Base-by-base conservation (phyloP, 2,888 invertebrate species). In the Steromphala cineraria region DNA sequence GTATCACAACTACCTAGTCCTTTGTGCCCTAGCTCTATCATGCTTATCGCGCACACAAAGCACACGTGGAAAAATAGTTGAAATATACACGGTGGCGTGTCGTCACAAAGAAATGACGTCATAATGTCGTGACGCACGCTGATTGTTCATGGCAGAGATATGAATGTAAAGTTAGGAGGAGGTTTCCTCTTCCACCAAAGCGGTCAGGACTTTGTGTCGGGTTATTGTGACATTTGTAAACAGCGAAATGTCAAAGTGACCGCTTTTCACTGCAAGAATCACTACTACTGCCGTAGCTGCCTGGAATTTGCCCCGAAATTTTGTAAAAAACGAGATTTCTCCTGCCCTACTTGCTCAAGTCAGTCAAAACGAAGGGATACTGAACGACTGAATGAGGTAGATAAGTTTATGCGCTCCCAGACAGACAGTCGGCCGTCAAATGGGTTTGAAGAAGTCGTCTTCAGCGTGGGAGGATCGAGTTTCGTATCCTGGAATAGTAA, bases 261-360 rank as follows among this genome's bases (percentile, higher is more conserved):
- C 52, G 81, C 81, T 4, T 75, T 88, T 8, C 36, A 62, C 2
- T 88, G 88, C 75, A 81, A 80, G 46, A 82, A 74, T 28, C 88
- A 88, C 79, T 84, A 85, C 76, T 86, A 82, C 67, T 88, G 88
- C 56, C 79, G 82, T 52, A 82, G 84, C 52, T 88, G 88, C 46
- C 80, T 81, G 17, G 83, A 85, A n/a, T 88, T 86, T 74, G 82
- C 84, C 2, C 86, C 88, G 13, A 82, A 84, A 78, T 81, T 88
- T 28, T 78, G 81, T 62, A 21, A 10, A 82, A 79, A 40, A 55
- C 83, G 82, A 0, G 86, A 88, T 71, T 86, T 81, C 62, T 80
- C 81, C 0, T 88, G 88, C 56, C 77, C 77, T 13, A 80, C 55
- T 8, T 85, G 85, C 36, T 79, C 82, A 15, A 19, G 56, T 15